These are phyloP conservation scores for Myripristis jacobus DNA, from an alignment of 2,797 vertebrate genomes.

Conservation along the genomic window DNA sequence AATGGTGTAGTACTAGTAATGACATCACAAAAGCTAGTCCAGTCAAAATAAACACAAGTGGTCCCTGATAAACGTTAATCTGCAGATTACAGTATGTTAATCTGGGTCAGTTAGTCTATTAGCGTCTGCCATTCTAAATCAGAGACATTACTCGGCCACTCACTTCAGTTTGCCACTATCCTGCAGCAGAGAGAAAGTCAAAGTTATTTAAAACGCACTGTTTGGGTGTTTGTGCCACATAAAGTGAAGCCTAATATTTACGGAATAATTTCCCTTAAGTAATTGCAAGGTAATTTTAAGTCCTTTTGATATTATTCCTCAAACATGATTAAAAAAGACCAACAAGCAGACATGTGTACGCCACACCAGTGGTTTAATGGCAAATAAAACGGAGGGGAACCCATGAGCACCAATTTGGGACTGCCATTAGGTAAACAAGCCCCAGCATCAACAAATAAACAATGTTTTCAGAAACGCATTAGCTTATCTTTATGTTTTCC, in stretches of 20 bases:
- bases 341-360: no score
- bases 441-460: background rate
- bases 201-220: background rate
- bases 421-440: fast-evolving
- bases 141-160: background rate
- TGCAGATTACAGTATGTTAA: conserved; percentile 77
- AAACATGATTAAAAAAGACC: no score
- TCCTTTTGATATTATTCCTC: background rate
- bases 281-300: background rate
- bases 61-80: conserved; percentile 75
- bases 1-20: conserved; percentile 23
- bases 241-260: fast-evolving
- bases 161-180: background rate
- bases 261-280: background rate
- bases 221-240: no score
- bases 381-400: background rate
- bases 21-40: conserved; percentile 46
- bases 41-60: conserved; percentile 64
- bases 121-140: conserved; percentile 24
- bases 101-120: conserved; percentile 69
- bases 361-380: background rate
- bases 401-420: background rate
- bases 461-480: background rate
- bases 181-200: background rate
- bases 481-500: no score